Percentiles rank a stretch among this genome's conserved stretches.
Conservation (phyloP, 2,797 vertebrate genomes). For the Micrastur ruficollis region DNA sequence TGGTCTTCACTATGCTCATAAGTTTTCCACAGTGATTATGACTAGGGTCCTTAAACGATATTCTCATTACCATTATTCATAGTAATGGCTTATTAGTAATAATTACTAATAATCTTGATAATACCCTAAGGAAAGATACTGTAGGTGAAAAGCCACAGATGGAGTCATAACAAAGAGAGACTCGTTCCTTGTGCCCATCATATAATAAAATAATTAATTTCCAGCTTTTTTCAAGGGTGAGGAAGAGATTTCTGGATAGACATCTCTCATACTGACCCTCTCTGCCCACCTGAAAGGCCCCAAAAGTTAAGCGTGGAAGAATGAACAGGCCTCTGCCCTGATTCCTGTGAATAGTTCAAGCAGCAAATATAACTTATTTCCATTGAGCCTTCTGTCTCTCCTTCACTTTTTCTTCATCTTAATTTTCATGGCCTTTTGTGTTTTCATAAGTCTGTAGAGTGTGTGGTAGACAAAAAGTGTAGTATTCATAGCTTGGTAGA, state of each 20-base stretch:
- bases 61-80: constrained; percentile 30
- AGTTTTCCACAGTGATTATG: neutral
- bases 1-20: neutral
- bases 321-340: neutral
- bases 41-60: neutral
- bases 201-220: neutral
- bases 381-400: neutral
- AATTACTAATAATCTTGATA: constrained; percentile 23
- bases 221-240: neutral
- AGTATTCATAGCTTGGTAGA: neutral
- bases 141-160: neutral
- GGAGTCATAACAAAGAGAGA: neutral
- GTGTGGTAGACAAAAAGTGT: neutral
- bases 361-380: neutral
- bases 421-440: neutral
- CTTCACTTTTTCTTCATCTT: neutral
- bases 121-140: neutral
- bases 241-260: neutral
- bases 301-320: neutral
- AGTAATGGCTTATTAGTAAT: constrained; percentile 9
- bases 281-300: neutral
- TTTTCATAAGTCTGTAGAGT: neutral
- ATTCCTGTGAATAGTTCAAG: neutral
- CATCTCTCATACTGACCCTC: neutral
- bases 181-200: neutral